Evolutionary conservation across 2,888 invertebrate genomes (phyloP).

Genomic region (Tortricodes alternella): DNA sequence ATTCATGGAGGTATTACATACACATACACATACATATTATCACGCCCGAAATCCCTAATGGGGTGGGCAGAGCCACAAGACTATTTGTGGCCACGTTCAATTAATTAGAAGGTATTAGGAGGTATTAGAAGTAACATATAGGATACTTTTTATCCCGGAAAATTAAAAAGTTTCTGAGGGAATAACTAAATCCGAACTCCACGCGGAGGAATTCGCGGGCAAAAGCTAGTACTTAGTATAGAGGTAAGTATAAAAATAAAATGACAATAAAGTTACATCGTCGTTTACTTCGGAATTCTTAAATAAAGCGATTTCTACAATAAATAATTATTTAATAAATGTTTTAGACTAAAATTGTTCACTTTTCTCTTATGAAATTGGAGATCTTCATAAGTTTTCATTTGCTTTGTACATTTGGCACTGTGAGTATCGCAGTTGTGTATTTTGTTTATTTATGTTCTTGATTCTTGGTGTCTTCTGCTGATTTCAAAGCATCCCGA

Average conservation of each 20-base stretch:
- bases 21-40: too few relatives aligned
- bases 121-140: too few relatives aligned
- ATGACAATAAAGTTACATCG: conserved; percentile 18
- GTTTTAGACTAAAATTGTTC: conserved; percentile 28
- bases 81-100: too few relatives aligned
- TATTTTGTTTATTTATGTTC: not conserved
- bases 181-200: too few relatives aligned
- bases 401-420: conserved; percentile 13
- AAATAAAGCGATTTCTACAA: conserved; percentile 40
- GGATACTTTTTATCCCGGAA: too few relatives aligned
- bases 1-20: too few relatives aligned
- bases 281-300: conserved; percentile 24
- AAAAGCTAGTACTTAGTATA: not conserved
- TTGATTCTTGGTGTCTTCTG: not conserved
- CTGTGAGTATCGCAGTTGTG: not conserved
- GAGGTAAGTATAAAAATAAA: not conserved
- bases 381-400: conserved; percentile 20
- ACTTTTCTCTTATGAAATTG: conserved; percentile 4
- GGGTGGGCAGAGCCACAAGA: too few relatives aligned
- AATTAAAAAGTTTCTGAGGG: too few relatives aligned
- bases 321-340: conserved; percentile 33
- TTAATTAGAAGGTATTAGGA: too few relatives aligned
- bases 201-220: not conserved
- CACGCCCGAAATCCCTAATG: too few relatives aligned
- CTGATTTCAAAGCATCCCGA: not conserved